These are phyloP conservation scores for Scolopax mira DNA, from an alignment of 2,113 vertebrate genomes.

Conservation along the genomic window DNA sequence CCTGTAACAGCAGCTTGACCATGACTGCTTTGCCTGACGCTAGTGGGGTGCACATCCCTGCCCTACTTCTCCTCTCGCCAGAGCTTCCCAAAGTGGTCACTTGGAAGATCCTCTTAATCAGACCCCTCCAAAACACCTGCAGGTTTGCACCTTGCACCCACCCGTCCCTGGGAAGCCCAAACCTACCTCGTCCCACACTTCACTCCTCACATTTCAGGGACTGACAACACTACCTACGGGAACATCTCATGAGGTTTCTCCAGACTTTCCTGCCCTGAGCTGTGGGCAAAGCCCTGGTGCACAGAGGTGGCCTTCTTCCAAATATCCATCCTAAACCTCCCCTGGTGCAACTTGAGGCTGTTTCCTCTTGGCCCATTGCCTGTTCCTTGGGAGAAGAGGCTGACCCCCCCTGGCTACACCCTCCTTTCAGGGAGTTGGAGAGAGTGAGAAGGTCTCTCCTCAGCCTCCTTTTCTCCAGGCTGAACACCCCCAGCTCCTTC, in stretches of 20 bases:
- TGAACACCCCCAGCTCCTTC: background rate
- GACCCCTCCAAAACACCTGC: background rate
- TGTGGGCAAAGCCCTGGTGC: background rate
- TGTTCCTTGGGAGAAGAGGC: background rate
- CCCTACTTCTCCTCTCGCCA: background rate
- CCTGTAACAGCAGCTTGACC: background rate
- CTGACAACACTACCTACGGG: fast-evolving
- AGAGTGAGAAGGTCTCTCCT: background rate
- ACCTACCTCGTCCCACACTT: background rate
- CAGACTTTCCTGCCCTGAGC: background rate
- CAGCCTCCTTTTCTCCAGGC: background rate
- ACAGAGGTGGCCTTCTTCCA: too few relatives aligned
- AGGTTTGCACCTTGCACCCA: background rate
- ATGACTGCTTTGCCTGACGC: background rate
- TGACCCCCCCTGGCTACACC: background rate
- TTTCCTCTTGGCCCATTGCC: background rate
- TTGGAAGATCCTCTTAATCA: too few relatives aligned
- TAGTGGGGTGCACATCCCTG: background rate
- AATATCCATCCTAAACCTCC: background rate
- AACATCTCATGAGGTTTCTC: background rate
- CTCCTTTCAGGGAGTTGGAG: background rate
- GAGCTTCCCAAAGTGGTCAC: background rate
- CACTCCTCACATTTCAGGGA: background rate
- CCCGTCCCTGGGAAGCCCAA: background rate
- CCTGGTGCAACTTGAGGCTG: background rate